These are phyloP conservation scores for Periparus ater DNA, from an alignment of 2,797 vertebrate species.

Conservation along the genomic window DNA sequence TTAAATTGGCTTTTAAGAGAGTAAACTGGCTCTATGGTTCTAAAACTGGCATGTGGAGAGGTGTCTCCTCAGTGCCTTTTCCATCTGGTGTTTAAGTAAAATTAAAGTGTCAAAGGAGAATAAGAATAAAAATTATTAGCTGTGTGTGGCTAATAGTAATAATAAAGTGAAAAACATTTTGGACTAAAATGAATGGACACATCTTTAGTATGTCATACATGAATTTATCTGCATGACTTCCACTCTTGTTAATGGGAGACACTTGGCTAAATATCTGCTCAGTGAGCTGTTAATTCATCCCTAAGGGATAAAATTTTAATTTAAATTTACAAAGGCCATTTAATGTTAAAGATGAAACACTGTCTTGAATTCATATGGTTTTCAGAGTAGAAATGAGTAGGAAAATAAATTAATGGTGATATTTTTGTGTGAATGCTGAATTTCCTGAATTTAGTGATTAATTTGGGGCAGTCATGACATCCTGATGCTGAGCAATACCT, in stretches of 20 bases:
- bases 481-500: neutral
- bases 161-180: constrained; percentile 36
- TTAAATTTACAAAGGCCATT: constrained; percentile 47
- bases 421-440: neutral
- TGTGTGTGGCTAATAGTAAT: constrained; percentile 1
- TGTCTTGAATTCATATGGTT: neutral
- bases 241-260: constrained; percentile 36
- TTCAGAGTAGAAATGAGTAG: neutral
- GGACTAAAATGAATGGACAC: constrained; percentile 33
- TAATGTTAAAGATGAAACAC: constrained; percentile 29
- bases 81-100: neutral
- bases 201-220: constrained; percentile 24
- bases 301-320: constrained; percentile 49
- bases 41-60: neutral
- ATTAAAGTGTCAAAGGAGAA: neutral
- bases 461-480: neutral
- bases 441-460: neutral
- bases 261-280: constrained; percentile 27
- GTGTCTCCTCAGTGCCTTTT: neutral
- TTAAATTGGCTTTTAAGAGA: neutral
- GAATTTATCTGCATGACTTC: constrained; percentile 50
- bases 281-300: constrained; percentile 35
- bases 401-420: constrained; percentile 18
- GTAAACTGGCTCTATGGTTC: neutral
- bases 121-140: constrained; percentile 14